Percentiles rank a stretch among this genome's conserved stretches.
Evolutionary conservation across 2,888 invertebrate species (phyloP).

Genomic region (Ochropleura leucogaster): DNA sequence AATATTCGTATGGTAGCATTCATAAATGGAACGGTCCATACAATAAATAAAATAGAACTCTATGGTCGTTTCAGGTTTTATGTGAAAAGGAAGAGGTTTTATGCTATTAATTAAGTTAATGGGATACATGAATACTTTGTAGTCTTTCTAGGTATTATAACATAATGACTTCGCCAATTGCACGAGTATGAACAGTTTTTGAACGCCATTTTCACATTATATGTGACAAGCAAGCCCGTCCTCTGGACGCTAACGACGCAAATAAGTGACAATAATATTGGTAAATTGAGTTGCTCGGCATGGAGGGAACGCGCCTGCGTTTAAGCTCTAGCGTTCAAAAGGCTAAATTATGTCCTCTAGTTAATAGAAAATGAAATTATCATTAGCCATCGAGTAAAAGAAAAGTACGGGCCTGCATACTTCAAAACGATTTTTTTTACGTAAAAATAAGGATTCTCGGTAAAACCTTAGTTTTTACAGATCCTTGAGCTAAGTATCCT

Average conservation of each 20-base stretch:
- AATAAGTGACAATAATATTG: too few relatives aligned
- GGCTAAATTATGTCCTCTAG: too few relatives aligned
- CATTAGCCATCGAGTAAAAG: neutral
- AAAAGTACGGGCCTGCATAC: neutral
- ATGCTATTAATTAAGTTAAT: constrained; percentile 22
- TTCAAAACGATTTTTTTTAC: neutral
- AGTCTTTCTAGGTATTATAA: neutral
- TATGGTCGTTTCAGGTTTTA: constrained; percentile 7
- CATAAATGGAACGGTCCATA: constrained; percentile 32
- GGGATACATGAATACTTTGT: neutral
- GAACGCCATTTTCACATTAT: too few relatives aligned
- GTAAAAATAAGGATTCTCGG: neutral
- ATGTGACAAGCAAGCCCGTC: too few relatives aligned
- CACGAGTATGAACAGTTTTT: too few relatives aligned
- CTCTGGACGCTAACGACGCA: too few relatives aligned
- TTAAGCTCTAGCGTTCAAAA: too few relatives aligned
- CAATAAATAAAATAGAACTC: constrained; percentile 27
- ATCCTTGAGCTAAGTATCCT: too few relatives aligned
- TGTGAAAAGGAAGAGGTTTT: constrained; percentile 9
- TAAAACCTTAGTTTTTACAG: too few relatives aligned
- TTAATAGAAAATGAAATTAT: neutral
- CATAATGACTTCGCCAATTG: neutral
- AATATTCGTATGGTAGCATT: constrained; percentile 21
- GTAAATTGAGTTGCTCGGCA: too few relatives aligned
- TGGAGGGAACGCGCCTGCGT: too few relatives aligned